Evolutionary conservation across 2,888 invertebrate species (phyloP), one percentile per base, ranked within the genome.

Genomic region (Rhynchonema sp.): DNA sequence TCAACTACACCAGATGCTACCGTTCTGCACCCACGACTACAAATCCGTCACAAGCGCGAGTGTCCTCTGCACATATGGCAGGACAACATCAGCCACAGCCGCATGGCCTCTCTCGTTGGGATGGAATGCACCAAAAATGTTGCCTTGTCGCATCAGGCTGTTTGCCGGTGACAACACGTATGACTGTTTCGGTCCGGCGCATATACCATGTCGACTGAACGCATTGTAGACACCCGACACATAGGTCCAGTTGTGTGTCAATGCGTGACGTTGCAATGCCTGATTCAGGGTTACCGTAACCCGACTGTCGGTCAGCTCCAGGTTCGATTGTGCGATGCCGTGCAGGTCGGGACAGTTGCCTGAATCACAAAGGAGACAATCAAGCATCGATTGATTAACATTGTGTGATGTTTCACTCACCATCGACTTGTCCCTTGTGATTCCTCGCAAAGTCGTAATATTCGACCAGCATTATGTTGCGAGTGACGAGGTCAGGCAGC

Each of bases 381-480:
- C n/a, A n/a, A n/a, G n/a, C n/a, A n/a, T n/a, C n/a, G n/a, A n/a
- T n/a, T n/a, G n/a, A n/a, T n/a, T n/a, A n/a, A n/a, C n/a, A n/a
- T n/a, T n/a, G n/a, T n/a, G n/a, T n/a, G n/a, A n/a, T n/a, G n/a
- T 38, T 38, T 38, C 6, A n/a, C 49, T 49, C 49, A 49, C 23
- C 64, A 54, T 69, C 69, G 6, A 69, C 60, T 13, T 62, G 56
- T 17, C 67, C 68, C 20, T 59, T 30, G 46, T 69, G 68, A 59
- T 69, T 70, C 27, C 65, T 61, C 6, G 66, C 62, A 23, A 69
- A 61, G 58, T 69, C 68, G 59, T 66, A 70, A 59, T 70, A 70
- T 27, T 63, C 63, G 22, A 67, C 61, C 1, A 67, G 54, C 23
- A 70, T 62, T 27, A 70, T 64, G 53, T 60, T 38, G 13, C 61